Base-by-base conservation (phyloP, 2,797 vertebrate species). In the Sebastes matsubarae region DNA sequence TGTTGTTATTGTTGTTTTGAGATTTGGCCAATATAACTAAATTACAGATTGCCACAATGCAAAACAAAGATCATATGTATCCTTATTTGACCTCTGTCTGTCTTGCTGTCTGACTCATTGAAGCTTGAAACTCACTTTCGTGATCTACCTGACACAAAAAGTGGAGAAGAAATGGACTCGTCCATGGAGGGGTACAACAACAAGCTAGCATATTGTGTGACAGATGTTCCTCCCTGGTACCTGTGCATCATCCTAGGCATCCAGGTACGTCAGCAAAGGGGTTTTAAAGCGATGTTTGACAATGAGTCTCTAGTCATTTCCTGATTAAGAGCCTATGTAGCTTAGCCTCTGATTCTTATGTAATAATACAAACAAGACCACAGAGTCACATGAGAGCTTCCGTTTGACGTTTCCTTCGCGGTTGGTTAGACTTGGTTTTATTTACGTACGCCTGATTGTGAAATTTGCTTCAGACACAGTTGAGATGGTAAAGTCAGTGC, bases 221-320 rank as follows among this genome's bases (percentile, higher is more conserved):
- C 96, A 0, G 98, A 99, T 0, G 88, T 94, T 4, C 98, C 98
- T 2, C 98, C 98, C 0, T 99, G 97, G 98, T 96, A 99, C 86
- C 94, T 99, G 75, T 99, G 98, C 90, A 96, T 99, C 92, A 92
- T 99, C 77, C 84, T 99, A 57, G 99, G 98, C 66, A 96, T 97
- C 89, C 99, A 99, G 97, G 98, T 99, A 91, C 25, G 85, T 87
- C 57, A 57, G n/a, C 25, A 42, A 11, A n/a, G 1, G 4, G 4
- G 3, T 29, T 64, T 34, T 18, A 12, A 64, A 34, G 58, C 13
- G 61, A 14, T 20, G 34, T 63, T 70, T 67, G 55, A 72, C n/a
- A 9, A 59, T 18, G 8, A 22, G 12, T 9, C 25, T 24, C 3
- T 1, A 12, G 20, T 22, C 2, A 9, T 61, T 34, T 70, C 32